phyloP scores from a whole-genome alignment of 1,140 invertebrate genomes.

The Neodiprion virginianus region DNA sequence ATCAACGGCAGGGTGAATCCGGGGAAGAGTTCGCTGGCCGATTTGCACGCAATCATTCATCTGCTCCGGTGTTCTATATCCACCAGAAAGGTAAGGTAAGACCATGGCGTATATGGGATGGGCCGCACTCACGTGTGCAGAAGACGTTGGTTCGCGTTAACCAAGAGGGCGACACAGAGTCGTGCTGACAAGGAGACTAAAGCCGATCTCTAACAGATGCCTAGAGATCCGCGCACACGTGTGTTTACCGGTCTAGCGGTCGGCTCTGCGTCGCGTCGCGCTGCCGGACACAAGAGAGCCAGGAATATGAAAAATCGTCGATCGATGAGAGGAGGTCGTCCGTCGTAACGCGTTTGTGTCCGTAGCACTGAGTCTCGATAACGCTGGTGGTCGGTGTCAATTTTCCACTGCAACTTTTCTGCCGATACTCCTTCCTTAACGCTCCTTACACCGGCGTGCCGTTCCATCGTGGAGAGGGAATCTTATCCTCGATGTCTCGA shows the following conservation, averaged over 20 bases:
- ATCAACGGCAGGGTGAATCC: not conserved
- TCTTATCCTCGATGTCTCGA: no score
- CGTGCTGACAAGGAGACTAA: constrained; percentile 43
- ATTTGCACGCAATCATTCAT: constrained; percentile 54
- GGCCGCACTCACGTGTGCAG: constrained; percentile 51
- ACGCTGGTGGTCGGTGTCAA: constrained; percentile 6
- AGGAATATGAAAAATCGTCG: not conserved
- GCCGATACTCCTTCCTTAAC: not conserved
- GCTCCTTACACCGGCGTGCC: no score
- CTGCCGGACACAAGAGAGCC: not conserved
- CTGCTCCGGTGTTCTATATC: constrained; percentile 34
- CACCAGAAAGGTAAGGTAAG: not conserved
- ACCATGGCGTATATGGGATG: constrained; percentile 25
- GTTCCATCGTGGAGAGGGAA: no score
- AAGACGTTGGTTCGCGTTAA: constrained; percentile 48
- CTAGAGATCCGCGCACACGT: not conserved
- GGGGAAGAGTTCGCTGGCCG: constrained; percentile 44
- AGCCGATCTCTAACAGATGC: constrained; percentile 18
- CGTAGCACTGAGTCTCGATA: not conserved
- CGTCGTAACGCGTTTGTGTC: constrained; percentile 50
- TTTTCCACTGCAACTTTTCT: not conserved
- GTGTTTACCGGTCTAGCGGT: not conserved
- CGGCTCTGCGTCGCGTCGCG: not conserved
- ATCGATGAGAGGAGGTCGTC: constrained; percentile 22
- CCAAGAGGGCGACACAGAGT: constrained; percentile 28